Base-by-base conservation (phyloP, 2,113 vertebrate genomes). In the Cygnus buccinator region DNA sequence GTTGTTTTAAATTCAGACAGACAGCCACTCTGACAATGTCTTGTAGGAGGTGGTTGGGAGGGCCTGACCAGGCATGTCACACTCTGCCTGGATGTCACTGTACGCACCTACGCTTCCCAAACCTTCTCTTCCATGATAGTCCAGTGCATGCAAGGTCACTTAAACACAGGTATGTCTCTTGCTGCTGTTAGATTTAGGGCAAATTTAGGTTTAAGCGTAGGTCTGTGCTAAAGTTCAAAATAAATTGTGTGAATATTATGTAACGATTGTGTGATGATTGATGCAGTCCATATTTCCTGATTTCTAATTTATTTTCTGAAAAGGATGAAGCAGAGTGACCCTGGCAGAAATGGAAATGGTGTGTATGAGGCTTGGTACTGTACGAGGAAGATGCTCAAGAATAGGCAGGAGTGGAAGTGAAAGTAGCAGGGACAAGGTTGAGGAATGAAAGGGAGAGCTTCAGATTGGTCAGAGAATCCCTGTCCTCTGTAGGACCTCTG, bases 61-160 rank as follows among this genome's bases (percentile, higher is more conserved):
- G 31, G 57, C 25, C 19, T 25, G 29, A 70, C 16, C 23, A 41
- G 41, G 25, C 6, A 26, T 1, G 6, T 5, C 58, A 50, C 25
- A 33, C 29, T 15, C 25, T 65, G 8, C 28, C 2, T 0, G 39
- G 4, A 8, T 46, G 28, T 46, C 0, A 1, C 43, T 65, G 52
- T 63, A 17, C 25, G 37, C 73, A 44, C 35, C 26, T 2, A 1
- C 11, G 3, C 13, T 66, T 11, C 7, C 7, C 29, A 63, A 59
- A 68, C 8, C 13, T 82, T 22, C 25, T 77, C 5, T 54, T 77
- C 5, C 46, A 23, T 0, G 0, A 18, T 11, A 63, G 57, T 2
- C 0, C 1, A 52, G 25, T 19, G 41, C 13, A 74, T 67, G 5
- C 0, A 7, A 46, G 15, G 29, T 46, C 28, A 31, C 22, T 22